Evolutionary conservation across 2,888 invertebrate species (phyloP), one percentile per base, ranked within the genome.

Genomic region (Drosophila mimica): DNA sequence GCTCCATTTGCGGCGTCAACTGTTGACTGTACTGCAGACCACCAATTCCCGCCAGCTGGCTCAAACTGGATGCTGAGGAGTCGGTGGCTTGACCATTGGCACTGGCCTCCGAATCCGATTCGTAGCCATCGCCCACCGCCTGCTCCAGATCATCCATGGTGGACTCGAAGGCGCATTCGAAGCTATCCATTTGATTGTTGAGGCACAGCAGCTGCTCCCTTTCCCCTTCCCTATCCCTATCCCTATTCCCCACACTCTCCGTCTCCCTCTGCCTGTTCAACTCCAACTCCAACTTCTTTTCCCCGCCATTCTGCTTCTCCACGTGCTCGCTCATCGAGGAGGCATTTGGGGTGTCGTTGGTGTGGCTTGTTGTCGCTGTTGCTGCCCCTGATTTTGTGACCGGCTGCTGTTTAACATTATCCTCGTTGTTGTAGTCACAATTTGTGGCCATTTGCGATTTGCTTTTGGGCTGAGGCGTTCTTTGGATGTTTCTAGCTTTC

Each of bases 121-220:
- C 93, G 46, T 93, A 93, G 65, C 92, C 92, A 74, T 93, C 92
- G 13, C 71, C 62, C 53, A 75, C 78, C 17, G 78, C 85, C 52
- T 90, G 88, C 62, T 93, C 93, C 73, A 93, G 68, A 70, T 92
- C 91, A 46, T 89, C 92, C 92, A 93, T 93, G n/a, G 93, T 93
- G 15, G 90, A 91, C 43, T 93, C 93, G 57, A 93, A 93, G 28
- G 85, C 85, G 58, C 89, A 86, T 71, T 93, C 93, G 60, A 93
- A 93, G n/a, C 90, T 88, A 64, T 93, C 92, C 59, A 81, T 71
- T 49, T 71, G 40, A 60, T 61, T 66, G 56, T 89, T 91, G n/a
- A 53, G 48, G 8, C 43, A 70, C 17, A 66, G 38, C 49, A 53
- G 15, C 15, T 34, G 65, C 60, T n/a, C n/a, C 59, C 34, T 48